Evolutionary conservation across 1,140 invertebrate species (phyloP), one percentile per base, ranked within the genome.

Genomic region (Hestina assimilis): DNA sequence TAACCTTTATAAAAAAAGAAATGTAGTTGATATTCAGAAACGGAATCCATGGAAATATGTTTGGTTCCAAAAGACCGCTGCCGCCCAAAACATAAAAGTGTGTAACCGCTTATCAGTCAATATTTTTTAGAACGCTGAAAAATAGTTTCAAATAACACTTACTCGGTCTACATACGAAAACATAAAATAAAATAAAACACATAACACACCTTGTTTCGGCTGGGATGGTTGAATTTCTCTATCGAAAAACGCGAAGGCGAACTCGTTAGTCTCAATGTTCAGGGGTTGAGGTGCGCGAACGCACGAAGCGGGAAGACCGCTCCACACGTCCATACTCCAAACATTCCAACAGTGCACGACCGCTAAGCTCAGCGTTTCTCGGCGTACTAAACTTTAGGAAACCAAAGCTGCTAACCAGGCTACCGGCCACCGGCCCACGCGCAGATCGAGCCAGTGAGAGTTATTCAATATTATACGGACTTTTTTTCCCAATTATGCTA

Each of bases 301-400:
- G 75, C 77, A 75, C 52, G 72, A 52, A 60, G 75, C 69, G 69
- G 71, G 65, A 45, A 64, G 66, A 46, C 72, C 69, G 70, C 77
- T 73, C 75, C 77, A 83, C 59, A 79, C 74, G 69, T 79, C 79
- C 79, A 83, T 83, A 65, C 64, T 72, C 58, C 67, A 43, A 48
- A 62, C 79, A 83, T 83, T 42, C 63, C 69, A 7, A 6, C 8
- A 28, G 24, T n/a, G 63, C 59, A 47, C 59, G 41, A 31, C 62
- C 56, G 33, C 48, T 38, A 45, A 45, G 58, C 21, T 24, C 55
- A 55, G 66, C 66, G 63, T 62, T 65, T 33, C 43, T 40, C 51
- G 69, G 66, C 63, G 63, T 70, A 75, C 77, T 79, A 29, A 23
- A 42, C 56, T 51, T 62, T 60, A 47, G 45, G 43, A 43, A 11